A percentile compares a stretch with the other conserved stretches of the same genome.
Conservation (phyloP, 1,140 invertebrate species). For the Macrobrachium nipponense region DNA sequence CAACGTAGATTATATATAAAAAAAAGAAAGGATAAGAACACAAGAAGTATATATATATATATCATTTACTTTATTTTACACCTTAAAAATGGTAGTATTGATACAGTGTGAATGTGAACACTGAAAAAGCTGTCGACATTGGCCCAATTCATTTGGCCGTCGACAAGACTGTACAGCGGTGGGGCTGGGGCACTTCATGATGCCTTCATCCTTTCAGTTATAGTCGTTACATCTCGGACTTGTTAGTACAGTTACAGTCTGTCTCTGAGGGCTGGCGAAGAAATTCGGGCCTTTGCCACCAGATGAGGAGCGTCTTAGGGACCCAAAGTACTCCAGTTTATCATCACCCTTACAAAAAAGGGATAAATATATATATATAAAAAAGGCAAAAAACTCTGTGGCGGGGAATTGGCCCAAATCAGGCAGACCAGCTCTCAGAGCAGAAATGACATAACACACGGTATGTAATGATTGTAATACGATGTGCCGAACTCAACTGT, state of each 20-base stretch:
- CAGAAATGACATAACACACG: not conserved
- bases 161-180: constrained; percentile 54
- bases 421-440: no score
- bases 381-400: not conserved
- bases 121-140: constrained; percentile 55
- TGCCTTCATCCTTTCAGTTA: constrained; percentile 5
- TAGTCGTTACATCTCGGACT: not conserved
- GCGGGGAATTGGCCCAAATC: no score
- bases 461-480: not conserved
- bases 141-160: constrained; percentile 20
- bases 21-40: no score
- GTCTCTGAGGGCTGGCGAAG: not conserved
- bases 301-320: not conserved
- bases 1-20: no score
- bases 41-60: not conserved
- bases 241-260: not conserved
- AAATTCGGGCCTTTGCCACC: not conserved
- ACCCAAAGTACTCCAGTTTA: no score
- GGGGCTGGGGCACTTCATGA: constrained; percentile 31
- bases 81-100: constrained; percentile 62
- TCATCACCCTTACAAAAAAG: no score
- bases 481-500: not conserved
- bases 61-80: constrained; percentile 62
- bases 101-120: constrained; percentile 62
- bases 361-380: not conserved